Evolutionary conservation across 2,113 vertebrate species (phyloP).

Genomic region (Chaetura pelagica): DNA sequence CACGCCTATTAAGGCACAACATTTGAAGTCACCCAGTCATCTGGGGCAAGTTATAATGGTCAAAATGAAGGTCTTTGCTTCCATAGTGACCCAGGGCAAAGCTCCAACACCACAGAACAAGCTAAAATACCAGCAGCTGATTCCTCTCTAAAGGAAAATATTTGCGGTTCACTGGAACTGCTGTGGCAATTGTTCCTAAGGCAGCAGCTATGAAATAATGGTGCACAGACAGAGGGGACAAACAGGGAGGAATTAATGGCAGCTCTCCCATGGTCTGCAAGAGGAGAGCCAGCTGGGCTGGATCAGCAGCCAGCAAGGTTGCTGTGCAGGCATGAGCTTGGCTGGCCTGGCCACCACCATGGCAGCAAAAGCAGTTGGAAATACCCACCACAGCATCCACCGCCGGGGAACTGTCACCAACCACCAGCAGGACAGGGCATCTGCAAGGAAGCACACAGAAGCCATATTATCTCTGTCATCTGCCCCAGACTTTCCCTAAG

Average conservation of each 20-base stretch:
- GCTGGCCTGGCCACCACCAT: fast-evolving
- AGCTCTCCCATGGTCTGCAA: not conserved
- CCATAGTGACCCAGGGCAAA: slow-evolving; percentile 38
- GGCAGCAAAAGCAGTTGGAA: fast-evolving
- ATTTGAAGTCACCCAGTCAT: slow-evolving; percentile 58
- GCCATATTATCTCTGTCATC: not conserved
- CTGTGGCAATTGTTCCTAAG: slow-evolving; percentile 23
- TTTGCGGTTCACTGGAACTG: slow-evolving; percentile 53
- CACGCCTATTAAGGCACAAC: slow-evolving; percentile 18
- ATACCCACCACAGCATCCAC: slow-evolving; percentile 91
- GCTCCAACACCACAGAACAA: slow-evolving; percentile 48
- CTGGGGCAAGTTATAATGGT: slow-evolving; percentile 7
- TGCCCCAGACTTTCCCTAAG: fast-evolving
- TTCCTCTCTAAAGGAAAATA: slow-evolving; percentile 35
- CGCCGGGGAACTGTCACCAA: slow-evolving; percentile 90
- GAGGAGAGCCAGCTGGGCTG: not conserved
- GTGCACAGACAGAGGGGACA: not conserved
- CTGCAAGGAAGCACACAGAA: slow-evolving; percentile 65
- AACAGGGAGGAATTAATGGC: not conserved
- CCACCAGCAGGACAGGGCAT: slow-evolving; percentile 87
- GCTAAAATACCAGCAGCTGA: slow-evolving; percentile 43
- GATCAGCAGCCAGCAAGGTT: not conserved
- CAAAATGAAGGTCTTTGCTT: slow-evolving; percentile 9
- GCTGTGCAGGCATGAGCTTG: not conserved
- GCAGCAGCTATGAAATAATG: slow-evolving; percentile 14